These are phyloP conservation scores for Calliscelio sp. DNA, from an alignment of 2,888 invertebrate species.

Conservation along the genomic window DNA sequence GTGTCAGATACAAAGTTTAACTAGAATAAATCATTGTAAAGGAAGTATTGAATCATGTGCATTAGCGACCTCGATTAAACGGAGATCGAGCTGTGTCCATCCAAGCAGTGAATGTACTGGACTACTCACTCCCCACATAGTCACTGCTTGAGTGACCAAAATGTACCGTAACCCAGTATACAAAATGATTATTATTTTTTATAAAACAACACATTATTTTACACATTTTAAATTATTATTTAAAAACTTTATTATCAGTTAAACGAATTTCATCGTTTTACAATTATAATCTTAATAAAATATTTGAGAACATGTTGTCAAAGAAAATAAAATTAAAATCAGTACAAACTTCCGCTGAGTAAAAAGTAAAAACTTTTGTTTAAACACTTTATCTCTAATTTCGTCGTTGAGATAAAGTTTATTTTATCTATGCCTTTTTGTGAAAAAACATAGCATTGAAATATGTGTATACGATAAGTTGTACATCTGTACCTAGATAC, in stretches of 20 bases:
- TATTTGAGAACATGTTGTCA: too few species aligned
- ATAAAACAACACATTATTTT: too few species aligned
- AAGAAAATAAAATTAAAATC: conserved; percentile 1
- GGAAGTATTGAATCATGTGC: conserved; percentile 70
- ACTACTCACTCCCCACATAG: conserved; percentile 24
- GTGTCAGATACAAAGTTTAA: conserved; percentile 66
- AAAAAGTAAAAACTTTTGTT: not conserved
- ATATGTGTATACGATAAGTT: too few species aligned
- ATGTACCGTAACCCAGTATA: conserved; percentile 30
- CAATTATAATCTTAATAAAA: too few species aligned
- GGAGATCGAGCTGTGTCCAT: conserved; percentile 57
- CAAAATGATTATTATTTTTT: conserved; percentile 5
- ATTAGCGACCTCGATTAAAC: conserved; percentile 70
- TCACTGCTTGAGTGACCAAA: conserved; percentile 32
- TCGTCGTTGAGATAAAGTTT: not conserved
- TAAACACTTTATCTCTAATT: not conserved
- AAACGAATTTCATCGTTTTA: too few species aligned
- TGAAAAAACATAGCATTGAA: not conserved
- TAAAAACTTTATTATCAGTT: too few species aligned
- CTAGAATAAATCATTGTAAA: conserved; percentile 60
- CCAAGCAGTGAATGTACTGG: conserved; percentile 53
- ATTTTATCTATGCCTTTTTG: not conserved
- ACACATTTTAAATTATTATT: too few species aligned
- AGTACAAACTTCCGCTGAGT: not conserved
- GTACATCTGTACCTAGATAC: too few species aligned